Base-by-base conservation (phyloP, 2,888 invertebrate species). In the Sicus ferrugineus region DNA sequence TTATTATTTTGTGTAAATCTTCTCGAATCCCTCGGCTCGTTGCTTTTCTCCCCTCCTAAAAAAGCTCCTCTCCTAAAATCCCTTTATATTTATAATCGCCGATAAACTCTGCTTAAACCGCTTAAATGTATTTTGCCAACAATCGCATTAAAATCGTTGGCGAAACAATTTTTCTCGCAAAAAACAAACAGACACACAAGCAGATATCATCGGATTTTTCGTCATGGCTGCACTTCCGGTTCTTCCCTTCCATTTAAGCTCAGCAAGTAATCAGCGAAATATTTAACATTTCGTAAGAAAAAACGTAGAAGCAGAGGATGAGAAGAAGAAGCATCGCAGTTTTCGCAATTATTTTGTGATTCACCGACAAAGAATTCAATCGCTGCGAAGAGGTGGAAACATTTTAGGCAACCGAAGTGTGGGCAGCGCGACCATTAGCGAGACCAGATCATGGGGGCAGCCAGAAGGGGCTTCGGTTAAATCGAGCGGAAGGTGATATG, bases 401-500 rank as follows among this genome's bases (percentile, higher is more conserved):
- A 56, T 56, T 31, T 59, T 54, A 16, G 14, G n/a, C n/a, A n/a
- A n/a, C n/a, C n/a, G n/a, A n/a, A n/a, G n/a, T n/a, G n/a, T 42
- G n/a, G 14, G 42, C n/a, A n/a, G 42, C 16, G 16, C 42, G 4
- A 9, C 16, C 42, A 42, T 42, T n/a, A 42, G 16, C 1, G 4
- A n/a, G 7, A 11, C 11, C 38, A 11, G 11, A 38, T 38, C 11
- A 11, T 38, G 38, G 38, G 38, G 11, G 38, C 11, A 11, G 38
- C n/a, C 42, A 28, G 62, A 73, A 73, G 65, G 71, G 71, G 70
- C 66, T 72, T 67, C 75, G 72, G 81, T 80, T 84, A 79, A 84
- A 84, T 84, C 84, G 84, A 78, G 79, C 77, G 80, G 83, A 84
- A 84, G 78, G 79, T 80, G 83, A 84, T 83, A 81, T 81, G 83